Evolutionary conservation across 2,888 invertebrate species (phyloP), one percentile per base, ranked within the genome.

Genomic region (Acleris holmiana): DNA sequence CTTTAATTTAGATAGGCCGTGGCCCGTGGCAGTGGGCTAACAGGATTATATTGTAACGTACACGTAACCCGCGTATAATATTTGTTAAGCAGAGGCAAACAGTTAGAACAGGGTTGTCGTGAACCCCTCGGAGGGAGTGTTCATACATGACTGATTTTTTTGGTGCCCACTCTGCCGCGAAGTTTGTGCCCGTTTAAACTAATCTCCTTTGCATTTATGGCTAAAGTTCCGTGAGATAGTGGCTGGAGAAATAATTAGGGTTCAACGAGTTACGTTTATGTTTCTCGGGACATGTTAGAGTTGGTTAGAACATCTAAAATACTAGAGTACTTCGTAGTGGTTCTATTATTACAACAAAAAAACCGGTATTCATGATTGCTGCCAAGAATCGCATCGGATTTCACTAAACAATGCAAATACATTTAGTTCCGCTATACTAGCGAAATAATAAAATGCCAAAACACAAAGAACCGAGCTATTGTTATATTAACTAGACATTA

Each of bases 61-160:
- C 41, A 44, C 17, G 17, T 44, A n/a, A 44, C 44, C n/a, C 17
- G 44, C 17, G 44, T 6, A 44, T n/a, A 15, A 44, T 44, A 21
- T 23, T 8, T 17, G 40, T 47, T 53, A 10, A 48, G 10, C 46
- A 50, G 19, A 60, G 55, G 59, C 60, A 48, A 48, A 55, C 60
- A 65, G 65, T 65, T 59, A 44, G 65, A 50, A 60, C 35, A 50
- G 59, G 65, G 65, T 59, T 57, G 13, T 23, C 49, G 55, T 13
- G 60, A 53, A 49, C 59, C 65, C 65, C 65, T 65, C 53, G 23
- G 50, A 65, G 64, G 64, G 59, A 58, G 48, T 64, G 49, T 65
- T 65, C 65, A 65, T 65, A 65, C 65, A 65, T 65, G 65, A 65
- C 18, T 65, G 65, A 21, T 60, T 65, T 65, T 64, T 65, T 65